Conservation (phyloP, 23 tunicate genomes). For the Styela plicata region DNA sequence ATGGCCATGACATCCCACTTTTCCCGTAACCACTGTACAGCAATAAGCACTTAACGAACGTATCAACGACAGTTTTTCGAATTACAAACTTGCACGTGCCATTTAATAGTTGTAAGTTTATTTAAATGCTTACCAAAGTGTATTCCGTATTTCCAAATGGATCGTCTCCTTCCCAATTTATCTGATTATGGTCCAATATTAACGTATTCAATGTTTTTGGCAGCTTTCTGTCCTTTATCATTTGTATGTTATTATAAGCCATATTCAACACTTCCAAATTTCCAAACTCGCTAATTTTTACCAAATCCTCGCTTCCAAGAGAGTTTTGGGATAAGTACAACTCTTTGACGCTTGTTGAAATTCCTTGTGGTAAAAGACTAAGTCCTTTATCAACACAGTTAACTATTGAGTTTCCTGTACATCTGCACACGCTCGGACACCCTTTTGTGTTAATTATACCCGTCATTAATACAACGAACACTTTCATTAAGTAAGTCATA, state of each 20-base stretch:
- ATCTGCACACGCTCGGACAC: background rate
- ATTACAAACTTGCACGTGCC: background rate
- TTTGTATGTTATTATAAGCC: background rate
- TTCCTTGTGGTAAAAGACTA: background rate
- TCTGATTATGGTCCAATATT: background rate
- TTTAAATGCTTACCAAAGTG: background rate
- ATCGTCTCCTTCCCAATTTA: background rate
- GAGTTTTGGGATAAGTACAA: background rate
- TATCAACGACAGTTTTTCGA: too few species aligned
- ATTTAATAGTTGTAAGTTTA: background rate
- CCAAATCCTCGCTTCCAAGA: background rate
- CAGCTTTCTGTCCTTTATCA: background rate
- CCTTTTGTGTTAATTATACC: background rate
- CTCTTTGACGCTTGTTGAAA: background rate
- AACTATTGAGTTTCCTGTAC: background rate
- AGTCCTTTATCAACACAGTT: background rate
- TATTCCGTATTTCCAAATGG: background rate
- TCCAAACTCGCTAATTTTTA: background rate
- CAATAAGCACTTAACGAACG: too few species aligned
- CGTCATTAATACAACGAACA: background rate
- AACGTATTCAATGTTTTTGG: background rate
- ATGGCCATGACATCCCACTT: too few species aligned
- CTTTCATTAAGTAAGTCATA: too few species aligned
- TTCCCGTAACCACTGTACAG: too few species aligned
- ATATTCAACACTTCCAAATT: background rate